Percentiles rank a stretch among this genome's conserved stretches.
phyloP scores from a whole-genome alignment of 2,113 vertebrate species.

The Sceloporus tristichus region DNA sequence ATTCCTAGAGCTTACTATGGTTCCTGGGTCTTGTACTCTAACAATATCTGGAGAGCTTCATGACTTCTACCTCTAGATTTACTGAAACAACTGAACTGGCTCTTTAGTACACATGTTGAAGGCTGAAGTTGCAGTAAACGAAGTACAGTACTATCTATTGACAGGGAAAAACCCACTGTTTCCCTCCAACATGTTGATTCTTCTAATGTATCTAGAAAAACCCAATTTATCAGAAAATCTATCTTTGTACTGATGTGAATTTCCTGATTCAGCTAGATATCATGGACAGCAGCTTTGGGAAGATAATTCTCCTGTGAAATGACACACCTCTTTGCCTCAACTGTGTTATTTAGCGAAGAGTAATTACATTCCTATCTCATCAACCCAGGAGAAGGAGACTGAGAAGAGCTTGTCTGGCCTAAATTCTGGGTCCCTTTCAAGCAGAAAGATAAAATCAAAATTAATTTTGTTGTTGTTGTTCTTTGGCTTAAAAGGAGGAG shows the following conservation, averaged over 20 bases:
- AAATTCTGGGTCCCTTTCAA: background rate
- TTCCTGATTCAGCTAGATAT: background rate
- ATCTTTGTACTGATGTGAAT: background rate
- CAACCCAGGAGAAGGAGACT: conserved; percentile 3
- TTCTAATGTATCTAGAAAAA: background rate
- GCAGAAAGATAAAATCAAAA: background rate
- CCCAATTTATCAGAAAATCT: background rate
- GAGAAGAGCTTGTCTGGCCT: background rate
- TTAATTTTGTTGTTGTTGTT: background rate
- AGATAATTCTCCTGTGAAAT: conserved; percentile 2
- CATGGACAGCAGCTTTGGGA: background rate
- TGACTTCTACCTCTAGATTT: background rate
- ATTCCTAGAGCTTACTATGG: no score
- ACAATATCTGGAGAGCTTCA: no score
- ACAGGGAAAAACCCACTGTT: background rate
- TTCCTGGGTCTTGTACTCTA: no score
- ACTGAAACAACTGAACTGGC: background rate
- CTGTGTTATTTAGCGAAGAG: conserved; percentile 4
- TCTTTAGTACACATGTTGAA: background rate
- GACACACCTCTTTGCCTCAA: background rate
- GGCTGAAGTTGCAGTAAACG: no score
- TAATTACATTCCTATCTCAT: conserved; percentile 13
- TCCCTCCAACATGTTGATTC: background rate
- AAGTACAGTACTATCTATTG: background rate
- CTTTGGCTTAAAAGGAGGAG: background rate